Percentiles rank a stretch among this genome's conserved stretches.
phyloP scores from a whole-genome alignment of 1,140 invertebrate genomes.

The Macrobrachium nipponense region DNA sequence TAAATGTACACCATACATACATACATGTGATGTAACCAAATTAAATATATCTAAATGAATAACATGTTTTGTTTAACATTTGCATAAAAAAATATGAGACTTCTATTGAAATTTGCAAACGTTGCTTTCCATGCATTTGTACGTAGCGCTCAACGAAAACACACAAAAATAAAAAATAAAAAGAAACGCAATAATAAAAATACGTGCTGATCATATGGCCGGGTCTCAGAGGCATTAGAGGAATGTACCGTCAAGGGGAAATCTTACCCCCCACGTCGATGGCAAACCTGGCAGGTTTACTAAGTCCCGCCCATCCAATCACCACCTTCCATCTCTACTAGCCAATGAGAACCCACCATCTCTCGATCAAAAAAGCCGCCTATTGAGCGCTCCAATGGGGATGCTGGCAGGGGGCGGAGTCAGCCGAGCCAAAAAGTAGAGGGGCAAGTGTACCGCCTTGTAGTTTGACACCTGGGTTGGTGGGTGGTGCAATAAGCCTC shows the following conservation, averaged over 20 bases:
- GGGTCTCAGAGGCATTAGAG: slow-evolving; percentile 30
- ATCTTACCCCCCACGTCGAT: slow-evolving; percentile 46
- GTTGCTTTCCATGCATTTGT: no score
- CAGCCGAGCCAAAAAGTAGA: slow-evolving; percentile 46
- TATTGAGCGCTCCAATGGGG: slow-evolving; percentile 20
- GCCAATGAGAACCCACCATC: not conserved
- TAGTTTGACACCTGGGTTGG: slow-evolving; percentile 60
- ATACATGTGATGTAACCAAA: no score
- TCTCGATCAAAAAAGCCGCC: slow-evolving; percentile 37
- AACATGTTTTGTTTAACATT: no score
- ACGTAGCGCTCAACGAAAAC: no score
- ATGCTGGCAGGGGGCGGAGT: slow-evolving; percentile 34
- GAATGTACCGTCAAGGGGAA: slow-evolving; percentile 38
- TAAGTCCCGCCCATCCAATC: slow-evolving; percentile 32
- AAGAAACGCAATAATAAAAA: slow-evolving; percentile 51
- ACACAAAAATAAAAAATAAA: slow-evolving; percentile 18
- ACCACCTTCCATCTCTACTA: not conserved
- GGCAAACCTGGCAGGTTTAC: slow-evolving; percentile 25
- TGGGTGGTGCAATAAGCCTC: slow-evolving; percentile 47
- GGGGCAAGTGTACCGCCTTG: slow-evolving; percentile 50
- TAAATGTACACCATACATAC: no score
- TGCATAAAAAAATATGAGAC: no score
- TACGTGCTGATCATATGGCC: slow-evolving; percentile 47
- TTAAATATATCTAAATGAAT: no score
- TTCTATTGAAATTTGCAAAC: not conserved